A percentile compares a stretch with the other conserved stretches of the same genome.
Evolutionary conservation across 2,888 invertebrate species (phyloP).

Genomic region (Geotrupes spiniger): DNA sequence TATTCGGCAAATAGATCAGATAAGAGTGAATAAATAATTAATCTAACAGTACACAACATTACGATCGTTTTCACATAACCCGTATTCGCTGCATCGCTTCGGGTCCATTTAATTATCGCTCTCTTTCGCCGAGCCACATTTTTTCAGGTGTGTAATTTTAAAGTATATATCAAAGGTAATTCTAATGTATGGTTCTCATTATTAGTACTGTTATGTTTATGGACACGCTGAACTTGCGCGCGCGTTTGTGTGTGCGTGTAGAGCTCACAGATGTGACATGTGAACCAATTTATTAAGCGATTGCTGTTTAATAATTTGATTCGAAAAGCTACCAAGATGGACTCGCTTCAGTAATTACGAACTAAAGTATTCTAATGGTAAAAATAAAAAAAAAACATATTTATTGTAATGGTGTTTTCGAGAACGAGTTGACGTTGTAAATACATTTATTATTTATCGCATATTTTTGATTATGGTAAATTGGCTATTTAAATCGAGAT

Average conservation of each 20-base stretch:
- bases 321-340: too few species aligned
- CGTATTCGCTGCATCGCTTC: slow-evolving; percentile 26
- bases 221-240: slow-evolving; percentile 20
- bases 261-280: too few species aligned
- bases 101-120: slow-evolving; percentile 29
- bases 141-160: slow-evolving; percentile 28
- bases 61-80: slow-evolving; percentile 23
- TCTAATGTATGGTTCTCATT: slow-evolving; percentile 26
- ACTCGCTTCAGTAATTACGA: too few species aligned
- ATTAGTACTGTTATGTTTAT: slow-evolving; percentile 25
- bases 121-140: slow-evolving; percentile 24
- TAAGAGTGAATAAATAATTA: slow-evolving; percentile 30
- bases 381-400: too few species aligned
- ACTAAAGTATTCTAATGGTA: too few species aligned
- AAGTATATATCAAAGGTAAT: slow-evolving; percentile 26
- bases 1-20: slow-evolving; percentile 29
- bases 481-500: too few species aligned
- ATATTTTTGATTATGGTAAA: too few species aligned
- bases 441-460: too few species aligned
- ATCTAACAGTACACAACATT: slow-evolving; percentile 28
- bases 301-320: too few species aligned
- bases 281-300: too few species aligned
- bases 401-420: too few species aligned
- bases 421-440: too few species aligned
- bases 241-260: background rate